Evolutionary conservation across 1,140 invertebrate species (phyloP), one percentile per base, ranked within the genome.

Genomic region (Drosophila baimaii): DNA sequence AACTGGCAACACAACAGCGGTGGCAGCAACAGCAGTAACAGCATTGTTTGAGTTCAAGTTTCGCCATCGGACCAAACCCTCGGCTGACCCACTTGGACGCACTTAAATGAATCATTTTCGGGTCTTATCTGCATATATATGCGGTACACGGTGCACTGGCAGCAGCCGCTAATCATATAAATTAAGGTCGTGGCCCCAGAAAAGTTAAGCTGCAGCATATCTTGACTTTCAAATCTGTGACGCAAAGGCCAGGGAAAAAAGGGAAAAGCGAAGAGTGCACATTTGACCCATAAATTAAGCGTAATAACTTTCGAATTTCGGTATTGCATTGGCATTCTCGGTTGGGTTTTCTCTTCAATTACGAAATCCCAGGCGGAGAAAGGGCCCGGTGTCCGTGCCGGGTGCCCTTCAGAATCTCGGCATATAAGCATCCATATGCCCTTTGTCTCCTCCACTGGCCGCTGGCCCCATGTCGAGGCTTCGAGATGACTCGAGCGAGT

Each of bases 261-360:
- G 74, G 74, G 64, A 71, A 65, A 43, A 46, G 63, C 61, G 31
- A 33, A 29, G 58, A 70, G 56, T 74, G 84, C 75, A 74, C 82
- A 83, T 86, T 86, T 86, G 83, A 86, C 83, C 83, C 84, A 89
- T 85, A 86, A 86, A 86, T 86, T 86, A 86, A 89, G 66, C 84
- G 83, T 86, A 86, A 86, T 86, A 86, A 86, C 83, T 86, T 86
- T 86, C 83, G 80, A 89, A 86, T 84, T 86, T 83, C 55, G 49
- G 54, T 41, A 33, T 72, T 88, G 41, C 81, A 77, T 85, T 81
- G 64, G 69, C 79, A 82, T 83, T 88, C 79, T 82, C 55, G 37
- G 62, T 35, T 21, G 31, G 51, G 31, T 89, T 89, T 59, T 86
- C 81, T 89, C 70, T 54, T 73, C 79, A 88, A 85, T 85, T 85